phyloP scores from a whole-genome alignment of 2,888 invertebrate genomes.

The Stenodema calcarata region DNA sequence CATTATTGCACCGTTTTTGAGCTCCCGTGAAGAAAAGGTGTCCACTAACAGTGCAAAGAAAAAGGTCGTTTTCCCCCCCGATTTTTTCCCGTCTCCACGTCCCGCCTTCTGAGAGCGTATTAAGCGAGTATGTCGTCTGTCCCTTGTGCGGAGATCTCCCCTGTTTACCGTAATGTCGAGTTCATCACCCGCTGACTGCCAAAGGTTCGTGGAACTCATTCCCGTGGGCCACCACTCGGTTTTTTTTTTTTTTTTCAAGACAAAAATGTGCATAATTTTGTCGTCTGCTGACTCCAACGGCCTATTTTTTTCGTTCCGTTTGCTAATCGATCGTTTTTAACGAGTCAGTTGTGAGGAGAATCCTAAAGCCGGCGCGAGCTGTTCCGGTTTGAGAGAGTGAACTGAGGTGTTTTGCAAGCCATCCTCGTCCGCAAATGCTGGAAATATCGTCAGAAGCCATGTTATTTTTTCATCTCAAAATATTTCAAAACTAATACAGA shows the following conservation, averaged over 20 bases:
- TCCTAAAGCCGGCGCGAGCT: not conserved
- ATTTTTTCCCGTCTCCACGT: not conserved
- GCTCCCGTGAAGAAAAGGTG: not conserved
- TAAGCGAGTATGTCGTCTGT: not conserved
- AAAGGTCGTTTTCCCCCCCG: not conserved
- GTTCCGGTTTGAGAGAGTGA: not conserved
- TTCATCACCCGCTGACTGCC: not conserved
- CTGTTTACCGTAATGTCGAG: constrained; percentile 12
- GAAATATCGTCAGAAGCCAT: not conserved
- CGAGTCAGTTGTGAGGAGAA: not conserved
- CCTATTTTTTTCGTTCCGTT: not conserved
- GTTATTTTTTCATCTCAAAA: not conserved
- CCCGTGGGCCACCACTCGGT: not conserved
- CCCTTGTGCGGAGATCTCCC: not conserved
- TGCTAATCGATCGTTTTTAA: constrained; percentile 12
- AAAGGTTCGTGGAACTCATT: not conserved
- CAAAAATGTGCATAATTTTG: not conserved
- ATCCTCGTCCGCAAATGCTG: not conserved
- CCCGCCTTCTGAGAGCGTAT: not conserved
- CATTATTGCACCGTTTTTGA: not conserved
- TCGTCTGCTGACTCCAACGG: not conserved
- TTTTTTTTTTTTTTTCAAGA: not conserved
- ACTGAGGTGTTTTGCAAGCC: not conserved
- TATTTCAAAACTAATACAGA: not conserved
- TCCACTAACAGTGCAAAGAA: not conserved